Conservation (phyloP, 1,140 invertebrate species). For the Heliothis virescens region DNA sequence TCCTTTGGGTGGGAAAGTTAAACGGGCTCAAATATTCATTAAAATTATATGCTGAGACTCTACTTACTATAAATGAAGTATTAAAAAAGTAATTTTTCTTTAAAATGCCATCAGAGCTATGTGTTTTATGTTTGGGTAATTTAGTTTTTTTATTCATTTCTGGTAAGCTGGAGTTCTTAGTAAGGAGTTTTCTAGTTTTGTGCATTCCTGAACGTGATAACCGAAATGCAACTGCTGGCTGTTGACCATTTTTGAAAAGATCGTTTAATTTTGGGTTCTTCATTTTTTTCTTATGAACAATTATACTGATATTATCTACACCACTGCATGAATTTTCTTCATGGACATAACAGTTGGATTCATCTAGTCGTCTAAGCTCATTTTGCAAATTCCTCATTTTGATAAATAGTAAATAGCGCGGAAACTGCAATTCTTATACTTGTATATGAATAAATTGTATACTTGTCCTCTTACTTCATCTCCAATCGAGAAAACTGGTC, state of each 20-base stretch:
- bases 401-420: background rate
- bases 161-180: constrained; percentile 35
- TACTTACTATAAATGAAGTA: constrained; percentile 46
- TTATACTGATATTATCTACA: constrained; percentile 25
- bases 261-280: constrained; percentile 41
- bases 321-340: constrained; percentile 4
- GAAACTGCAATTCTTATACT: background rate
- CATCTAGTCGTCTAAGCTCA: background rate
- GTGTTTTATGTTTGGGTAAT: constrained; percentile 1
- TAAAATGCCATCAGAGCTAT: constrained; percentile 24
- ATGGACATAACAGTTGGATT: background rate
- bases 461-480: constrained; percentile 2
- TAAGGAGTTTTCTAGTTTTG: background rate
- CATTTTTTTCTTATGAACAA: constrained; percentile 22
- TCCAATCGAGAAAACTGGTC: constrained; percentile 1
- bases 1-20: constrained; percentile 31
- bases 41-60: constrained; percentile 16
- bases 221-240: background rate
- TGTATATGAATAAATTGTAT: background rate
- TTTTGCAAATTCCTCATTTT: background rate
- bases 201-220: background rate
- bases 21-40: constrained; percentile 15
- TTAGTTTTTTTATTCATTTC: background rate
- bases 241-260: constrained; percentile 17
- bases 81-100: constrained; percentile 14